Conservation (phyloP, 2,797 vertebrate species). For the Carcharodon carcharias region DNA sequence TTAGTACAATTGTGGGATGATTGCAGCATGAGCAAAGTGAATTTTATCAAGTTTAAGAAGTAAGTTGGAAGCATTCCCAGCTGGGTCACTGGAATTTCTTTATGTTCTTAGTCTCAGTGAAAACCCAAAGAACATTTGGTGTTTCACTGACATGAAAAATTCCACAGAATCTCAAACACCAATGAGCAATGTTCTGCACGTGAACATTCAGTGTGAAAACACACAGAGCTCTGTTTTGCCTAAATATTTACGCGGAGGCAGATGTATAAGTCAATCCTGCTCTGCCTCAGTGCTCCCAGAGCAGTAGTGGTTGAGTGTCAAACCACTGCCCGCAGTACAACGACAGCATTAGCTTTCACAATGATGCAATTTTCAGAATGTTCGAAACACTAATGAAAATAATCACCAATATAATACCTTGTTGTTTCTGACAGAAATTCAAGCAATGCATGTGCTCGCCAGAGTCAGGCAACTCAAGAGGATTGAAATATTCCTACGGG, state of each 20-base stretch:
- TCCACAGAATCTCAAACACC: not conserved
- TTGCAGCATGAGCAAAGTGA: not conserved
- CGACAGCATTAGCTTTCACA: not conserved
- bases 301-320: not conserved
- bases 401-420: not conserved
- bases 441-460: not conserved
- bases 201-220: not conserved
- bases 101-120: not conserved
- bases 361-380: not conserved
- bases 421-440: not conserved
- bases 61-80: not conserved
- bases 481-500: not conserved
- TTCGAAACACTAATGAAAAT: not conserved
- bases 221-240: not conserved
- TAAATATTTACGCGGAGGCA: not conserved
- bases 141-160: not conserved
- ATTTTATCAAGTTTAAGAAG: not conserved
- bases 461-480: not conserved
- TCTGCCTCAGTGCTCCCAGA: not conserved
- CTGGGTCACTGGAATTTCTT: not conserved
- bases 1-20: not conserved
- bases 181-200: not conserved
- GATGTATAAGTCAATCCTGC: not conserved
- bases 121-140: not conserved
- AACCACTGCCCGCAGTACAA: not conserved